These are phyloP conservation scores for Lutjanus argentimaculatus DNA, from an alignment of 2,797 vertebrate genomes.

Conservation along the genomic window DNA sequence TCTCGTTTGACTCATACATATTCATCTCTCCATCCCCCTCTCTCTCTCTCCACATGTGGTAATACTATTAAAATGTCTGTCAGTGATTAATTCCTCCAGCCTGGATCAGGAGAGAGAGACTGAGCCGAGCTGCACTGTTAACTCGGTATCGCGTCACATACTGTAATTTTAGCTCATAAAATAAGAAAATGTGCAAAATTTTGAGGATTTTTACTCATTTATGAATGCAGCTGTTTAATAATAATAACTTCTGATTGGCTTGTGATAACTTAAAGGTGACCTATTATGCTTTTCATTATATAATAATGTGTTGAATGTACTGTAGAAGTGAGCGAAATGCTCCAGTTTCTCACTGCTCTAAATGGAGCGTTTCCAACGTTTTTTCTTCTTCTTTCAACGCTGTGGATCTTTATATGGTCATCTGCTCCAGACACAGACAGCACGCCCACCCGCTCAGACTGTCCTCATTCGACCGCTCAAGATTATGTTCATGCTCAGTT, in stretches of 20 bases:
- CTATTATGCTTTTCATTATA: too few relatives aligned
- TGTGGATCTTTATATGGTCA: too few relatives aligned
- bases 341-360: too few relatives aligned
- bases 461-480: too few relatives aligned
- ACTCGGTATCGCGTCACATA: background rate
- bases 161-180: background rate
- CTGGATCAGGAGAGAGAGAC: constrained; percentile 24
- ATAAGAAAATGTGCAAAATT: background rate
- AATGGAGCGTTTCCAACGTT: too few relatives aligned
- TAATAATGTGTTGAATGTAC: too few relatives aligned
- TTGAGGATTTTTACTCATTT: background rate
- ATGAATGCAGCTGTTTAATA: background rate
- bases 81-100: constrained; percentile 38
- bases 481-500: too few relatives aligned
- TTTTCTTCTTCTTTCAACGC: too few relatives aligned
- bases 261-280: too few relatives aligned
- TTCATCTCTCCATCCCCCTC: constrained; percentile 35
- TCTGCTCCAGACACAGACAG: too few relatives aligned
- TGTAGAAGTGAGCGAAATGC: too few relatives aligned
- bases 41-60: constrained; percentile 42
- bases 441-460: too few relatives aligned
- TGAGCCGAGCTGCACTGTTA: constrained; percentile 8
- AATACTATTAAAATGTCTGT: constrained; percentile 61
- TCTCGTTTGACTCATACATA: constrained; percentile 49
- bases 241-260: background rate